These are phyloP conservation scores for Cacatua alba DNA, from an alignment of 2,113 vertebrate species.

Conservation along the genomic window DNA sequence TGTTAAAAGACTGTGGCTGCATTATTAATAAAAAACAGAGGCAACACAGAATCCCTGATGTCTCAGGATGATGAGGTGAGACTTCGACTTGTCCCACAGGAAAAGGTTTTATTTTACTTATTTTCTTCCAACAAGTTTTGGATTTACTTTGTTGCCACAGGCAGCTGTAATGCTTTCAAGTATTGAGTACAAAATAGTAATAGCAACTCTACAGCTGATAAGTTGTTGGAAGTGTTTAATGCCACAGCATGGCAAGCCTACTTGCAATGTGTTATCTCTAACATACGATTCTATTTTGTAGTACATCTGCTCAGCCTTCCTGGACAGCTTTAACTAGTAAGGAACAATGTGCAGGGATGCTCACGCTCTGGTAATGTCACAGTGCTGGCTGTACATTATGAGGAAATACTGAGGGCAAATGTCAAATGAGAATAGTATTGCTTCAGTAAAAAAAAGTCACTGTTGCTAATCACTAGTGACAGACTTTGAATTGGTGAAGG, in stretches of 20 bases:
- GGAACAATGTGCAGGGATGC: neutral
- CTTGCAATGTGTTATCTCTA: neutral
- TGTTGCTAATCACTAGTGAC: neutral
- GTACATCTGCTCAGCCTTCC: neutral
- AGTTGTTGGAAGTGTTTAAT: slow-evolving; percentile 6
- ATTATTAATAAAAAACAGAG: slow-evolving; percentile 55
- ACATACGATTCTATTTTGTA: neutral
- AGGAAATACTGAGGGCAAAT: neutral
- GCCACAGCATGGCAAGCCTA: neutral
- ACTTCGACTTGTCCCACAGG: slow-evolving; percentile 40
- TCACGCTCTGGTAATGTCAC: neutral
- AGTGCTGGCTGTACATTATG: rapidly evolving
- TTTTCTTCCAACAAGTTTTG: slow-evolving; percentile 32
- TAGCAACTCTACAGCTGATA: neutral
- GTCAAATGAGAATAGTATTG: neutral
- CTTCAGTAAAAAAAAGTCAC: neutral
- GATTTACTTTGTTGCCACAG: slow-evolving; percentile 46
- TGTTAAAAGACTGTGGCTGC: slow-evolving; percentile 38
- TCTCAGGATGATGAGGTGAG: slow-evolving; percentile 64
- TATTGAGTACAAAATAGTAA: slow-evolving; percentile 35
- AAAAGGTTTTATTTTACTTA: slow-evolving; percentile 46
- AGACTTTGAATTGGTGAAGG: neutral
- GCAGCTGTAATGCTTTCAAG: slow-evolving; percentile 32
- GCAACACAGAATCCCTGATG: slow-evolving; percentile 45
- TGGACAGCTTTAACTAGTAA: neutral